Base-by-base conservation (phyloP, 2,113 vertebrate genomes). In the Monarcha castaneiventris region DNA sequence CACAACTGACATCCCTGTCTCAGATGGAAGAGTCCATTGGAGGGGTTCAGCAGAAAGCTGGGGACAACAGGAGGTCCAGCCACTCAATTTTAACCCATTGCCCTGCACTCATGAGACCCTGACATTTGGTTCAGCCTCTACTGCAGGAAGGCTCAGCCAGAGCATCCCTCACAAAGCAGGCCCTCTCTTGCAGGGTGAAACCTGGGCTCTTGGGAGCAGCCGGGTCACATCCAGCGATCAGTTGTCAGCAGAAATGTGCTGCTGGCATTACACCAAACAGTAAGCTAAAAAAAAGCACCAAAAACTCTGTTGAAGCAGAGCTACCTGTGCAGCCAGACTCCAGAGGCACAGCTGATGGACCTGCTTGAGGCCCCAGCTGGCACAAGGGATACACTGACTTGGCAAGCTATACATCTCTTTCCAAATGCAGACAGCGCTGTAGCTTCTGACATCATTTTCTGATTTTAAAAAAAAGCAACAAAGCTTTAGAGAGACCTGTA, bases 171-270 rank as follows among this genome's bases (percentile, higher is more conserved):
- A 48, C 39, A 55, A 58, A 46, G 10, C 30, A 46, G 9, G 14
- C 39, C 21, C 16, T 43, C 54, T 67, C 46, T 27, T 37, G 8
- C 18, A 20, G 13, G 21, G 7, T 6, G 6, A 67, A 62, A 66
- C 35, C n/a, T 8, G 15, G 37, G 10, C 52, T 61, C 46, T 41
- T 49, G 41, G 78, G 37, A 84, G n/a, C 13, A 83, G 44, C 23
- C 0, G 0, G 26, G 48, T 48, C 5, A 11, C 26, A 33, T n/a
- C 23, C 52, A 43, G 33, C 1, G 7, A 55, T 52, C 19, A 54
- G 23, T 0, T 16, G 1, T 8, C 69, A 55, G 35, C 8, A 4
- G 56, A 61, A 66, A 46, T 6, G 13, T 17, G 26, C 33, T 52
- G 48, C 41, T 62, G 63, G 58, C 27, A 62, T 52, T 37, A 72